Conservation (phyloP, 2,797 vertebrate genomes). For the Trematomus bernacchii region DNA sequence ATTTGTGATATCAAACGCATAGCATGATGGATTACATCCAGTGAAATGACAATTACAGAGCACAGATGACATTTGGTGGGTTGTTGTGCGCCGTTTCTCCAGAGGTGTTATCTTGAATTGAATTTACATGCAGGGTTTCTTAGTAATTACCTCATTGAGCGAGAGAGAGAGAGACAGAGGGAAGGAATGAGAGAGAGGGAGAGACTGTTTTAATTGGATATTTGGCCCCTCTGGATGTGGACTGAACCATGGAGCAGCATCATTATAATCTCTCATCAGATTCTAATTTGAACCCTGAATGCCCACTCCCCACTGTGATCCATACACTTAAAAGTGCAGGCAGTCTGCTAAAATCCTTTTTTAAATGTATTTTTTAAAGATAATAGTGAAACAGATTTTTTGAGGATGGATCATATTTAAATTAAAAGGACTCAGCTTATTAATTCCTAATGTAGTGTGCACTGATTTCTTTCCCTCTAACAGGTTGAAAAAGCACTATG, state of each 20-base stretch:
- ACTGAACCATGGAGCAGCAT: slow-evolving; percentile 80
- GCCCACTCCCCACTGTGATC: slow-evolving; percentile 75
- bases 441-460: slow-evolving; percentile 34
- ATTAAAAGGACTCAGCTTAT: slow-evolving; percentile 29
- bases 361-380: slow-evolving; percentile 52
- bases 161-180: slow-evolving; percentile 46
- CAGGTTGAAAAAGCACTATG: slow-evolving; percentile 13
- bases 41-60: slow-evolving; percentile 61
- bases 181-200: slow-evolving; percentile 43
- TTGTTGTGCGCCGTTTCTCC: slow-evolving; percentile 69
- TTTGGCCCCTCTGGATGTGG: slow-evolving; percentile 86
- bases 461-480: slow-evolving; percentile 29
- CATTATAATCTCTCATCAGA: slow-evolving; percentile 83
- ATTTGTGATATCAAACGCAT: slow-evolving; percentile 45
- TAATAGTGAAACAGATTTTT: slow-evolving; percentile 42
- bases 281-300: slow-evolving; percentile 81
- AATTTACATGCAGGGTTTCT: slow-evolving; percentile 78
- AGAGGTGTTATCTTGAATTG: slow-evolving; percentile 73
- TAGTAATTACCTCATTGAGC: slow-evolving; percentile 78
- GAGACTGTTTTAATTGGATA: slow-evolving; percentile 85
- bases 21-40: slow-evolving; percentile 52
- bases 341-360: slow-evolving; percentile 71
- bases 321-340: slow-evolving; percentile 70
- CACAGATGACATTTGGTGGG: slow-evolving; percentile 64
- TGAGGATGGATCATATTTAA: slow-evolving; percentile 45